phyloP scores from a whole-genome alignment of 2,113 vertebrate genomes.

The Oriolus oriolus region DNA sequence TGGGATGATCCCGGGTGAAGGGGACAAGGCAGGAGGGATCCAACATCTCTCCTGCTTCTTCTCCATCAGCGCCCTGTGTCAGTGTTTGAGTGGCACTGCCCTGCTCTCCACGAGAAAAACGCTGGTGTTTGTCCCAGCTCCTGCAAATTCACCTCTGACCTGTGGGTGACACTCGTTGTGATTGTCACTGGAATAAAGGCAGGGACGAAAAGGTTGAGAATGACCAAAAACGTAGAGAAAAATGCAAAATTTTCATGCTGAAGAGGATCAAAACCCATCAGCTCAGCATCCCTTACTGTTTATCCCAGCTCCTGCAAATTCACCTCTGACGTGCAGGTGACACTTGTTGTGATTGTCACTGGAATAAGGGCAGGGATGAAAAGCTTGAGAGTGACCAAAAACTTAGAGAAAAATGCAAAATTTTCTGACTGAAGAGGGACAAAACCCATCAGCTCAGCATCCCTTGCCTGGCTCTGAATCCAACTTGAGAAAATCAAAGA shows the following conservation, averaged over 20 bases:
- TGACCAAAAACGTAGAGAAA: background rate
- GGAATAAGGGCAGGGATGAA: background rate
- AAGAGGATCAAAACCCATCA: background rate
- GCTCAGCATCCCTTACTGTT: background rate
- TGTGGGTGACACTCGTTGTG: background rate
- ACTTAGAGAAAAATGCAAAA: background rate
- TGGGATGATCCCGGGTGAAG: background rate
- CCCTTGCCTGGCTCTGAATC: background rate
- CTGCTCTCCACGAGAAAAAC: background rate
- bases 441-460: background rate
- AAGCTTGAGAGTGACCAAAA: background rate
- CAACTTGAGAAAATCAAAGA: background rate
- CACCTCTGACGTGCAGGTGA: background rate
- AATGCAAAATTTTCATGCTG: rapidly evolving
- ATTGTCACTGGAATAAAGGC: background rate
- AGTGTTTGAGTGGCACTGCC: background rate
- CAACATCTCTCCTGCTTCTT: background rate
- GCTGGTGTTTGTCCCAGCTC: background rate
- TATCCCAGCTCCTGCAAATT: background rate
- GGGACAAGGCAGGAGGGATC: background rate
- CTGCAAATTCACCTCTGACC: background rate
- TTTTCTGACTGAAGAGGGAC: background rate
- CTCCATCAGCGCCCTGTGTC: background rate
- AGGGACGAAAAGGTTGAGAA: background rate
- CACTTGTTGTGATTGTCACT: background rate